A percentile compares a stretch with the other conserved stretches of the same genome.
Evolutionary conservation across 1,140 invertebrate genomes (phyloP).

Genomic region (Drosophila aff.): DNA sequence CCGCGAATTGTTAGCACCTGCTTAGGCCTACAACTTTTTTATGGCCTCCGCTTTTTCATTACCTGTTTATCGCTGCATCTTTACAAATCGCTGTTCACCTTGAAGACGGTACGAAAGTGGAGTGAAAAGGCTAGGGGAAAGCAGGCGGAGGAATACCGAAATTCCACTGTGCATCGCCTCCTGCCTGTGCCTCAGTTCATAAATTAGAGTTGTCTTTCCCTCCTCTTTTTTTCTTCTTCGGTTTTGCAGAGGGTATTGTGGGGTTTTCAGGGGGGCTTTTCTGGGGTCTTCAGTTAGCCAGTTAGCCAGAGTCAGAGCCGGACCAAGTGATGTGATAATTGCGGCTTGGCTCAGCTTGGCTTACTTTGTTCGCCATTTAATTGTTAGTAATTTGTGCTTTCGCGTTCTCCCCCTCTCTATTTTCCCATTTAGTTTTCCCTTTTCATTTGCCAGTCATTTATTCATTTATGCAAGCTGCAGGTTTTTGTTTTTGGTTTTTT

Average conservation of each 20-base stretch:
- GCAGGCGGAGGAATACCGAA: constrained; percentile 30
- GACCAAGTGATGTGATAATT: constrained; percentile 77
- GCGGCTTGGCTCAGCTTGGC: constrained; percentile 71
- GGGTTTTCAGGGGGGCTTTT: constrained; percentile 1
- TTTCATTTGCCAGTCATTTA: constrained; percentile 67
- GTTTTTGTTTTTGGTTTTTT: constrained; percentile 1
- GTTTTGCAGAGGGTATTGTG: neutral
- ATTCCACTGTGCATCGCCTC: constrained; percentile 37
- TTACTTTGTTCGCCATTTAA: constrained; percentile 83
- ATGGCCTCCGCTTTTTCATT: constrained; percentile 25
- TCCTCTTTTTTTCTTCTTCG: constrained; percentile 6
- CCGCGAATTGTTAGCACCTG: constrained; percentile 66
- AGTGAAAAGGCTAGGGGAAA: constrained; percentile 65
- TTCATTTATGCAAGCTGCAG: constrained; percentile 48
- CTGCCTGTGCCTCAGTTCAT: constrained; percentile 63
- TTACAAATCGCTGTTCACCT: constrained; percentile 70
- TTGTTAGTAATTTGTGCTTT: constrained; percentile 80
- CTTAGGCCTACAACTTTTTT: constrained; percentile 60
- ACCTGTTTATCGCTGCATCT: constrained; percentile 64
- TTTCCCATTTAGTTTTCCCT: constrained; percentile 68
- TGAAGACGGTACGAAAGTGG: constrained; percentile 52
- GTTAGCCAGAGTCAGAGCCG: neutral
- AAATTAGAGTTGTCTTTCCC: constrained; percentile 70
- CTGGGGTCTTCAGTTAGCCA: constrained; percentile 31
- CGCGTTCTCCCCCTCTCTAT: constrained; percentile 9